phyloP scores from a whole-genome alignment of 2,113 vertebrate species.

The Tenrec ecaudatus region DNA sequence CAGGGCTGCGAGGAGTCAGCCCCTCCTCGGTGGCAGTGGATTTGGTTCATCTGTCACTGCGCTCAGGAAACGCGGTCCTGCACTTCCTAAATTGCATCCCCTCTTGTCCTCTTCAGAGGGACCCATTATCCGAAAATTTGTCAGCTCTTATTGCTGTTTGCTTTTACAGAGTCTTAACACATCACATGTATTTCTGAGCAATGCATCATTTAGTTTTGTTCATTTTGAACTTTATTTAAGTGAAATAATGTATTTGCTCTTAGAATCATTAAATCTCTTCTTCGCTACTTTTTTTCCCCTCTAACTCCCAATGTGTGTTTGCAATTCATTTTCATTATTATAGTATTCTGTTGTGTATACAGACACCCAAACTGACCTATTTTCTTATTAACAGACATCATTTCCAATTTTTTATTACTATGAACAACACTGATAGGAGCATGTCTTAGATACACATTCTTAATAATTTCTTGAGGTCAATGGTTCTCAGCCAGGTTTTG shows the following conservation, averaged over 20 bases:
- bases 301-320: not conserved
- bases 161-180: conserved; percentile 13
- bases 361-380: not conserved
- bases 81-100: not conserved
- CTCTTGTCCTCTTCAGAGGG: not conserved
- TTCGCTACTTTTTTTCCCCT: conserved; percentile 41
- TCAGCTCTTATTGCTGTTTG: not conserved
- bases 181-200: not conserved
- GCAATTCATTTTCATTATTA: not conserved
- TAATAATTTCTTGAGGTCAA: not conserved
- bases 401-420: not conserved
- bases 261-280: not conserved
- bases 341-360: not conserved
- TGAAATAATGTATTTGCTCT: not conserved
- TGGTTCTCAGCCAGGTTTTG: not conserved
- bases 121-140: not conserved
- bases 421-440: not conserved
- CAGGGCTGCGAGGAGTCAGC: too few species aligned
- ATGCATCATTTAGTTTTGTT: conserved; percentile 10
- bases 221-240: conserved; percentile 32
- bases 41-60: not conserved
- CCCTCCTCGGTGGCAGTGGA: too few species aligned
- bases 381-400: not conserved
- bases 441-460: not conserved
- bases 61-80: conserved; percentile 16